A percentile compares a stretch with the other conserved stretches of the same genome.
Conservation (phyloP, 1,140 invertebrate genomes). For the Eupeodes corollae region DNA sequence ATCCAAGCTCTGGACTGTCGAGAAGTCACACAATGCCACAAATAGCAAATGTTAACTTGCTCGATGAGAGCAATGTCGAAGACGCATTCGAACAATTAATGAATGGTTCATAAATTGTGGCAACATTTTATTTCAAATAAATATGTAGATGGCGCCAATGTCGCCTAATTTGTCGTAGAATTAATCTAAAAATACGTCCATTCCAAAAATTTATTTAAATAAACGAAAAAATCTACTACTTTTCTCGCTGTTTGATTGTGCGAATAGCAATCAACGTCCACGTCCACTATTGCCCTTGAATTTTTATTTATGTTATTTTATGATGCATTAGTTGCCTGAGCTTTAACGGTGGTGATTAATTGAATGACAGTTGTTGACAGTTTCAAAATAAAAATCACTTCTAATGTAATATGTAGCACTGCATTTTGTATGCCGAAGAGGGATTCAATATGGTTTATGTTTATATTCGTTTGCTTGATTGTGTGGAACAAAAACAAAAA, state of each 20-base stretch:
- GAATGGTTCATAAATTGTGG: constrained; percentile 36
- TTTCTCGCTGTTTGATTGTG: neutral
- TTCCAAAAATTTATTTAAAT: neutral
- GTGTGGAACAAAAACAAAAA: too few relatives aligned
- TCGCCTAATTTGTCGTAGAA: neutral
- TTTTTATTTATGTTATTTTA: neutral
- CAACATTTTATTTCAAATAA: neutral
- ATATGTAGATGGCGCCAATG: neutral
- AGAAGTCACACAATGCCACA: constrained; percentile 65
- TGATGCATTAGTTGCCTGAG: neutral
- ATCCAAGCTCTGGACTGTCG: constrained; percentile 38
- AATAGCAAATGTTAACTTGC: constrained; percentile 48
- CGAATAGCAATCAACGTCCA: neutral
- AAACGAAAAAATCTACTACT: neutral
- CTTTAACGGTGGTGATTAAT: neutral
- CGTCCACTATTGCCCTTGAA: neutral
- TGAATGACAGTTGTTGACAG: neutral
- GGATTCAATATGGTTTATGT: too few relatives aligned
- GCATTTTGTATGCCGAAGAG: too few relatives aligned
- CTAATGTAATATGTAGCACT: neutral
- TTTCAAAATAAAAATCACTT: neutral
- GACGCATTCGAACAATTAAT: constrained; percentile 66
- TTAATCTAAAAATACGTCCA: neutral
- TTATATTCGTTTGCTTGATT: too few relatives aligned
- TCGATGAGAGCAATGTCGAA: constrained; percentile 60